A percentile compares a stretch with the other conserved stretches of the same genome.
Evolutionary conservation across 2,888 invertebrate genomes (phyloP).

Genomic region (Pardosa pseudoannulata): DNA sequence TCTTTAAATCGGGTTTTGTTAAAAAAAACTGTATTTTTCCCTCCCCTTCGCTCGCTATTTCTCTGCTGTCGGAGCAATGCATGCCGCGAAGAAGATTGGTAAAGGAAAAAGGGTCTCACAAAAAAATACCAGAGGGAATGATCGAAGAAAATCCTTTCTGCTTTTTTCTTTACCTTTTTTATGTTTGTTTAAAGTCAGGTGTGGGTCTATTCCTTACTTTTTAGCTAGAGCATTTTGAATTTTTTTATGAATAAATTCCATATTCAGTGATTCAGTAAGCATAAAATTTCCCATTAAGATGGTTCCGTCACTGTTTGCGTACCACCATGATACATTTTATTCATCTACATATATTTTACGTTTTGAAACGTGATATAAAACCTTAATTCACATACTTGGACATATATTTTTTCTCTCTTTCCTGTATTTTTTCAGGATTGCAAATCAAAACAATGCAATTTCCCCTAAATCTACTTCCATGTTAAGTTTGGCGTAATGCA

Average conservation of each 20-base stretch:
- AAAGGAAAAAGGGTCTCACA: conserved; percentile 3
- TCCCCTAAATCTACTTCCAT: too few relatives aligned
- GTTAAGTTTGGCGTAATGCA: too few relatives aligned
- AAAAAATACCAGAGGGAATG: background rate
- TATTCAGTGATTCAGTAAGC: conserved; percentile 2
- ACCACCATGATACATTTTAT: background rate
- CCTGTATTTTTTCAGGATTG: background rate
- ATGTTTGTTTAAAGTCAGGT: background rate
- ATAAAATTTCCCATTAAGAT: conserved; percentile 11
- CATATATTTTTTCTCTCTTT: background rate
- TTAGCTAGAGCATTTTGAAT: background rate
- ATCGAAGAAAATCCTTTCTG: conserved; percentile 7
- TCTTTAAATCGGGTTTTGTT: background rate
- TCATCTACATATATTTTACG: conserved; percentile 4
- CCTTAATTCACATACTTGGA: background rate
- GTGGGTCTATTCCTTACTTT: conserved; percentile 9
- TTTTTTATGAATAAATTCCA: conserved; percentile 3
- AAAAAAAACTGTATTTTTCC: background rate
- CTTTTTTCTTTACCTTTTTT: background rate
- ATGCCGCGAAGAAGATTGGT: background rate
- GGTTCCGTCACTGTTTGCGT: conserved; percentile 7
- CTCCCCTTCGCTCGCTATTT: background rate
- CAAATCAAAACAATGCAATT: background rate
- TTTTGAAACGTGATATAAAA: background rate
- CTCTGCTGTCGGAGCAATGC: background rate